Conservation (phyloP, 2,797 vertebrate genomes). For the Caiman crocodilus region DNA sequence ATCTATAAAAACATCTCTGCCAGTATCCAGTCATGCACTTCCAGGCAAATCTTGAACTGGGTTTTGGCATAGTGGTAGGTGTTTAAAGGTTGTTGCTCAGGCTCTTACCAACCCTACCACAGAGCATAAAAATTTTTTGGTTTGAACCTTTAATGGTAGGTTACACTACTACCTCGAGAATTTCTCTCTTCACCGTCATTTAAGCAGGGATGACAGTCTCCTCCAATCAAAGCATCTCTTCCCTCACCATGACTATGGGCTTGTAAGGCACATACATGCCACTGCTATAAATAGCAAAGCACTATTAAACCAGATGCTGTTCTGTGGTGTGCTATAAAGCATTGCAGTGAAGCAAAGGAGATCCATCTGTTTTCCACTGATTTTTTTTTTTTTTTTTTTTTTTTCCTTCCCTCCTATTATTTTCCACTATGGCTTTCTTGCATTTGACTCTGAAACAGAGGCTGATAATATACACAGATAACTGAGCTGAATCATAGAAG, state of each 20-base stretch:
- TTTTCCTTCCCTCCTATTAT: too few relatives aligned
- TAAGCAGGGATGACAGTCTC: not conserved
- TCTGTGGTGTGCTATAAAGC: not conserved
- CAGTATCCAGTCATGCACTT: not conserved
- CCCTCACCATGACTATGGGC: not conserved
- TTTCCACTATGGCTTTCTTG: too few relatives aligned
- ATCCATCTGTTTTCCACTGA: not conserved
- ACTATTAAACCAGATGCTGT: not conserved
- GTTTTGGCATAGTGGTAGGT: not conserved
- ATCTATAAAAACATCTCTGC: not conserved
- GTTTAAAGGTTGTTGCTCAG: not conserved
- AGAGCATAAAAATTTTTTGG: not conserved
- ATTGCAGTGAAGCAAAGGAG: not conserved
- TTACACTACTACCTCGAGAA: not conserved
- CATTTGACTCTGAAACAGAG: too few relatives aligned
- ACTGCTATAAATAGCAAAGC: not conserved
- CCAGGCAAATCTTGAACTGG: not conserved
- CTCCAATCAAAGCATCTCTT: not conserved
- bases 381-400: too few relatives aligned
- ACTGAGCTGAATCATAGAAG: too few relatives aligned
- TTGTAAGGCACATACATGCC: not conserved
- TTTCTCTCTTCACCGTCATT: not conserved
- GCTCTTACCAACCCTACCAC: not conserved
- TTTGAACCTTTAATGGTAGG: not conserved
- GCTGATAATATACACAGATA: too few relatives aligned